Percentiles rank a stretch among this genome's conserved stretches.
These are phyloP conservation scores for Drosophila truncata DNA, from an alignment of 1,140 invertebrate genomes.

Conservation along the genomic window DNA sequence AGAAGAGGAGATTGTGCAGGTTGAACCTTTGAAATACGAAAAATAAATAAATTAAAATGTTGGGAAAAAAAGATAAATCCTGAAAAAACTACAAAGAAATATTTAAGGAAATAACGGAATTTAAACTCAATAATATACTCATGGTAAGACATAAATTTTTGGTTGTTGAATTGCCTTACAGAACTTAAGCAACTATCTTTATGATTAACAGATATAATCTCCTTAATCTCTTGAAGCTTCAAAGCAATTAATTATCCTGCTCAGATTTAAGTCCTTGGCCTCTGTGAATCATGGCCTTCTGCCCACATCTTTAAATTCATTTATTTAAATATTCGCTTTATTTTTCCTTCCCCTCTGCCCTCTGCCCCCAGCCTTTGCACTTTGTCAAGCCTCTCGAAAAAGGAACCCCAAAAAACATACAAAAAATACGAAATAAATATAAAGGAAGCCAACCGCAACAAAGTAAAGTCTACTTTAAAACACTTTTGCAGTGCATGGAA, in stretches of 20 bases:
- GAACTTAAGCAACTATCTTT: too few species aligned
- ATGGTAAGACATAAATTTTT: too few species aligned
- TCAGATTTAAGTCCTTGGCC: not conserved
- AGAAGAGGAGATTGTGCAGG: constrained; percentile 13
- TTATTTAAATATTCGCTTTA: constrained; percentile 45
- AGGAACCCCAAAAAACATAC: constrained; percentile 22
- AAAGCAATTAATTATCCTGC: constrained; percentile 1
- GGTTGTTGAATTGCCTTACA: too few species aligned
- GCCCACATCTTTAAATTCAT: constrained; percentile 37
- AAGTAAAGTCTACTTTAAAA: constrained; percentile 73
- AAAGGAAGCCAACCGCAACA: constrained; percentile 67
- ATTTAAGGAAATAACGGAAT: not conserved
- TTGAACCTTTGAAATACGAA: not conserved
- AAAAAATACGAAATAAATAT: constrained; percentile 47
- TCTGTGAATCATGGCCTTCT: not conserved
- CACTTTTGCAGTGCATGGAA: constrained; percentile 61
- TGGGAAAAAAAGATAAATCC: too few species aligned
- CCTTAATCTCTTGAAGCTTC: not conserved
- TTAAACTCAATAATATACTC: too few species aligned
- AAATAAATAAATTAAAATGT: not conserved
- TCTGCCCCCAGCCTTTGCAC: constrained; percentile 1
- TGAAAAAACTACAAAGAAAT: not conserved
- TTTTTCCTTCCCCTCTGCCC: not conserved
- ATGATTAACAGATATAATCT: not conserved
- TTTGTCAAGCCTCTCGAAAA: constrained; percentile 49